phyloP scores from a whole-genome alignment of 2,888 invertebrate species.

The Pelosia muscerda region DNA sequence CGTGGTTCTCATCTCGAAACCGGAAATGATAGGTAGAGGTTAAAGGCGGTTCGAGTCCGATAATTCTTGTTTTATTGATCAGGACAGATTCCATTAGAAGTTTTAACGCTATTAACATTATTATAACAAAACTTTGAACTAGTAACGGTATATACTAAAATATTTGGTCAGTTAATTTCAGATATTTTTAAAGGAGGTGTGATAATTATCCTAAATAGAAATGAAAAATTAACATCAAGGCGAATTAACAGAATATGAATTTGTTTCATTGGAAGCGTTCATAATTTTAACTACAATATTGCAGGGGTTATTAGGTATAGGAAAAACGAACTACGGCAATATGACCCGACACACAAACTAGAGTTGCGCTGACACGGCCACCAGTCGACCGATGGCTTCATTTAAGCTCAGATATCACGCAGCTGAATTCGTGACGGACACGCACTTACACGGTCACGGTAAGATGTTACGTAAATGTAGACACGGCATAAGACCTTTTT shows the following conservation, averaged over 20 bases:
- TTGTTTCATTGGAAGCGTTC: not conserved
- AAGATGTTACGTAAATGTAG: not conserved
- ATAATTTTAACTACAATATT: not conserved
- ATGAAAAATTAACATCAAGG: not conserved
- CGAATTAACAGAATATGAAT: not conserved
- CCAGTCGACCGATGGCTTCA: too few species aligned
- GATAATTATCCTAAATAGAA: slow-evolving; percentile 4
- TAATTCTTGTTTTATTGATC: too few species aligned
- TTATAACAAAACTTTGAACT: slow-evolving; percentile 18
- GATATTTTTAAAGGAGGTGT: not conserved
- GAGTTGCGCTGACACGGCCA: too few species aligned
- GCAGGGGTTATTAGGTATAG: too few species aligned
- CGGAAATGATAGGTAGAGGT: too few species aligned
- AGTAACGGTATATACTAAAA: slow-evolving; percentile 9
- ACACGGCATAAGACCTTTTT: too few species aligned
- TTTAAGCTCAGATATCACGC: too few species aligned
- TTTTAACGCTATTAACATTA: not conserved
- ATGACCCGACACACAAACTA: too few species aligned
- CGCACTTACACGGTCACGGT: too few species aligned
- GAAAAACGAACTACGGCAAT: not conserved
- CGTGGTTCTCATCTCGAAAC: too few species aligned
- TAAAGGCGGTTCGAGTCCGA: too few species aligned
- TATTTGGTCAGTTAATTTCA: slow-evolving; percentile 24
- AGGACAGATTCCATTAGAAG: not conserved
- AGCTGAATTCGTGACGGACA: too few species aligned